Base-by-base conservation (phyloP, 2,113 vertebrate genomes). In the Hoplias malabaricus region DNA sequence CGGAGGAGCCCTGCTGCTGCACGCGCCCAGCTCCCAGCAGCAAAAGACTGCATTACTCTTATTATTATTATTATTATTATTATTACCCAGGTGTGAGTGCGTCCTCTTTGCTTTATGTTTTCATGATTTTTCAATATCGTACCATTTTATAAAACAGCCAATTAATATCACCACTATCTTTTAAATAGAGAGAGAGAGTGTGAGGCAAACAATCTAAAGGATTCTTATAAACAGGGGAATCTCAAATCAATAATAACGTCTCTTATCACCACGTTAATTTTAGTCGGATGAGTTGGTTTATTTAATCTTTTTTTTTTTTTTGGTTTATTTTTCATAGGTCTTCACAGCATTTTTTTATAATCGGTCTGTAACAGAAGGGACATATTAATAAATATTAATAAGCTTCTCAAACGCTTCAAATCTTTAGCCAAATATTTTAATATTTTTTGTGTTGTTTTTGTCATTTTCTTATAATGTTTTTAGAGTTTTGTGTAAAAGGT, bases 1-100 rank as follows among this genome's bases (percentile, higher is more conserved):
- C 19, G 19, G 16, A 48, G 46, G 46, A 48, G 46, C 46, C 16
- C 46, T 48, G 46, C 48, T 53, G 48, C 48, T 53, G n/a, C 48
- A 10, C n/a, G 48, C 48, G 48, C 48, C 23, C n/a, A 7, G 21
- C n/a, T 53, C 23, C 8, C 48, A 53, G 48, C 48, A 53, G 48
- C 48, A 53, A 5, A 4, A 8, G 48, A 53, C 48, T 53, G 48
- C 48, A 82, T 84, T 84, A 78, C 85, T 84, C 82, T 86, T 84
- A 65, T 69, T 77, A 81, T 83, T 80, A 81, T 73, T 75, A 83
- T 87, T 84, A 84, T 86, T 84, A 85, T 85, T 87, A 81, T 84
- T 86, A 84, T 76, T 69, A 56, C 50, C n/a, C n/a, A 67, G 63
- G 82, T 56, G 80, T 43, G 57, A 13, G 48, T 53, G 36, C 46